Conservation (phyloP, 2,113 vertebrate species). For the Gambusia holbrooki region DNA sequence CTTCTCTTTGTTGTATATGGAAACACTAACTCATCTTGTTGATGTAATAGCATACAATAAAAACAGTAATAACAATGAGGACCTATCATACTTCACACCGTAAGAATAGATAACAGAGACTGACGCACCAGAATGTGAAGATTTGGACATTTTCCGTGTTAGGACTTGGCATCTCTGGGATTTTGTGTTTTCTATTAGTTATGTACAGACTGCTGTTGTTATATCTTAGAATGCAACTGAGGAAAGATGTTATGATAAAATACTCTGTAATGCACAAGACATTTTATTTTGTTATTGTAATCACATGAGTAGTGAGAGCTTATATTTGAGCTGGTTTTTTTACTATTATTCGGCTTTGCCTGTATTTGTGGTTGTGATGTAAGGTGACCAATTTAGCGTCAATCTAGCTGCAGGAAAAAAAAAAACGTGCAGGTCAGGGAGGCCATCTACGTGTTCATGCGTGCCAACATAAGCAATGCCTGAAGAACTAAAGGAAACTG, state of each 20-base stretch:
- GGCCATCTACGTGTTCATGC: conserved; percentile 48
- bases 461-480: conserved; percentile 67
- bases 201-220: conserved; percentile 76
- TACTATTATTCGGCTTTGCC: conserved; percentile 62
- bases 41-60: conserved; percentile 71
- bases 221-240: conserved; percentile 71
- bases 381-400: conserved; percentile 64
- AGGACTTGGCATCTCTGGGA: conserved; percentile 74
- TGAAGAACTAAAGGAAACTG: conserved; percentile 54
- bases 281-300: conserved; percentile 76
- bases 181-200: conserved; percentile 71
- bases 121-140: conserved; percentile 44
- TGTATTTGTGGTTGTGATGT: conserved; percentile 75
- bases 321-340: conserved; percentile 65
- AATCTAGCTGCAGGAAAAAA: conserved; percentile 46
- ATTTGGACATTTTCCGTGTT: conserved; percentile 62
- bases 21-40: conserved; percentile 74
- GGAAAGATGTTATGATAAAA: conserved; percentile 70
- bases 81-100: conserved; percentile 66
- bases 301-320: conserved; percentile 65
- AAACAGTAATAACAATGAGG: conserved; percentile 65
- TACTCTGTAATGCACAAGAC: conserved; percentile 78
- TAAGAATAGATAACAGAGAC: conserved; percentile 77
- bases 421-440: conserved; percentile 32
- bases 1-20: conserved; percentile 66